Percentiles rank a stretch among this genome's conserved stretches.
These are phyloP conservation scores for Champsocephalus gunnari DNA, from an alignment of 2,797 vertebrate genomes.

Conservation along the genomic window DNA sequence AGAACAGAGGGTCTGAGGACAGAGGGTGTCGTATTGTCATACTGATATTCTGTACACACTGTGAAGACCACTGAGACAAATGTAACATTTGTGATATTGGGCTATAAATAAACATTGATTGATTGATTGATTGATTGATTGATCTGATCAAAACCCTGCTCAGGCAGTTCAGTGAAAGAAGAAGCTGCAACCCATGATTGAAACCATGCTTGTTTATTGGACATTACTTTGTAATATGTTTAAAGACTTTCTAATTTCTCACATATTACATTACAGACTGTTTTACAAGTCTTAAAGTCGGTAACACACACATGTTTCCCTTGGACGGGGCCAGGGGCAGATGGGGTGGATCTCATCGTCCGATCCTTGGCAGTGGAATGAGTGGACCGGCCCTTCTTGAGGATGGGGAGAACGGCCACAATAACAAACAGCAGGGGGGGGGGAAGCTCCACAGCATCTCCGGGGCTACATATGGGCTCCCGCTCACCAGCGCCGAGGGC, in stretches of 20 bases:
- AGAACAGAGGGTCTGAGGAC: no score
- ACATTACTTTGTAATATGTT: neutral
- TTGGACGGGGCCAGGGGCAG: conserved; percentile 33
- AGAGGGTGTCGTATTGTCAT: no score
- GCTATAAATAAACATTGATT: no score
- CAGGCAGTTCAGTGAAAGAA: neutral
- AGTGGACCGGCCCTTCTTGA: neutral
- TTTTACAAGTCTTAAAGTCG: neutral
- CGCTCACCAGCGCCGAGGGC: neutral
- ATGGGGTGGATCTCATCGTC: conserved; percentile 38
- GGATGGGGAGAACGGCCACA: no score
- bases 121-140: no score
- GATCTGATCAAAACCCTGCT: neutral
- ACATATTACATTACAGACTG: neutral
- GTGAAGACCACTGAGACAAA: no score
- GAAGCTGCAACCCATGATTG: neutral
- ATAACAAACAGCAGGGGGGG: rapidly evolving
- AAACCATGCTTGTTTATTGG: neutral
- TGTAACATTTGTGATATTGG: no score
- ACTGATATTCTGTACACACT: no score
- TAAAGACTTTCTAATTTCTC: neutral
- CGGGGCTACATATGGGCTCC: neutral
- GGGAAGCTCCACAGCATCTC: no score
- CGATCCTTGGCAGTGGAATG: neutral
- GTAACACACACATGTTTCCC: neutral